A percentile compares a stretch with the other conserved stretches of the same genome.
phyloP scores from a whole-genome alignment of 2,113 vertebrate species.

The Tretioscincus oriximinensis region DNA sequence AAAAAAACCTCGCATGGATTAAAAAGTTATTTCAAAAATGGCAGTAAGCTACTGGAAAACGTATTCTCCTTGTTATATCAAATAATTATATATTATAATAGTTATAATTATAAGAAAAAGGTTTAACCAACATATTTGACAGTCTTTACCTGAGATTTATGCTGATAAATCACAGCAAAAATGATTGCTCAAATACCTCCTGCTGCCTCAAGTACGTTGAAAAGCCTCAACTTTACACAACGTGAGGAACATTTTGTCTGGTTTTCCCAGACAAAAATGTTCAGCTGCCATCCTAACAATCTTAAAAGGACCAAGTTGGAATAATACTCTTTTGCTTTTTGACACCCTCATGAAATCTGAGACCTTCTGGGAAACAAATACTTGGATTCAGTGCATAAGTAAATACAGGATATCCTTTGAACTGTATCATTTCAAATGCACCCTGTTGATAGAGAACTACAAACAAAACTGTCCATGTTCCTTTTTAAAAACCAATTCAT shows the following conservation, averaged over 20 bases:
- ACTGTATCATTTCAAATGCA: slow-evolving; percentile 63
- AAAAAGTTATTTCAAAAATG: background rate
- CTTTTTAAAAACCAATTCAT: slow-evolving; percentile 47
- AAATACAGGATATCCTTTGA: slow-evolving; percentile 67
- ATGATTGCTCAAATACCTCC: background rate
- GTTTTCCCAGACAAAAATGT: background rate
- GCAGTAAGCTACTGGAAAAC: background rate
- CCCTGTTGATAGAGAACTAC: slow-evolving; percentile 48
- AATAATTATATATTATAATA: too few species aligned
- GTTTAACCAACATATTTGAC: background rate
- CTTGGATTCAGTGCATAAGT: slow-evolving; percentile 44
- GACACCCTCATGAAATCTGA: background rate
- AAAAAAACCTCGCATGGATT: background rate
- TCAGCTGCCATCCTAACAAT: background rate
- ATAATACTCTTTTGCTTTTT: slow-evolving; percentile 28
- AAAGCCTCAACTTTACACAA: background rate
- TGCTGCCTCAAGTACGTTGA: background rate
- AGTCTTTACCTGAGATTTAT: background rate
- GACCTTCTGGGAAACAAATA: background rate
- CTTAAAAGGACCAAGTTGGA: background rate
- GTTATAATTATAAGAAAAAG: too few species aligned
- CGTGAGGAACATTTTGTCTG: background rate
- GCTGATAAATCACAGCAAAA: background rate
- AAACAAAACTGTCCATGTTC: slow-evolving; percentile 44
- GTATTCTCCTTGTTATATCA: background rate